phyloP scores from a whole-genome alignment of 2,888 invertebrate genomes.

The Sarcophaga variegata region DNA sequence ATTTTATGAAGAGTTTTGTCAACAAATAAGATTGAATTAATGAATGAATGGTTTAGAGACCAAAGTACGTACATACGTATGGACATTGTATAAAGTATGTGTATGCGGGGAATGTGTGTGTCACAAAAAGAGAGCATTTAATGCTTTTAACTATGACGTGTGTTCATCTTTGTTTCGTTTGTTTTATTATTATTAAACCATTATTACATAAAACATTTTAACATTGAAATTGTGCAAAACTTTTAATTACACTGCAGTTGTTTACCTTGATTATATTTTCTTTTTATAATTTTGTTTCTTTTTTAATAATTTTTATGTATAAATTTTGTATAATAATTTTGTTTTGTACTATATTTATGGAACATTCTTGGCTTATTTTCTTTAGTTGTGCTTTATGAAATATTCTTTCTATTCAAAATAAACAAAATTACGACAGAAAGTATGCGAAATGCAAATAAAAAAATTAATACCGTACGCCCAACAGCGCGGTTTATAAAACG shows the following conservation, averaged over 20 bases:
- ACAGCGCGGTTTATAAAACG: slow-evolving; percentile 7
- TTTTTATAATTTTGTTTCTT: background rate
- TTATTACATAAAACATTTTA: slow-evolving; percentile 62
- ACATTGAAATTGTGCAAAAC: slow-evolving; percentile 22
- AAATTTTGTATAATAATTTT: background rate
- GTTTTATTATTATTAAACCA: slow-evolving; percentile 9
- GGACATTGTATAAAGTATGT: too few species aligned
- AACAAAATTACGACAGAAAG: background rate
- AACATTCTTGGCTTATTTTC: background rate
- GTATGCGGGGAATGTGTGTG: background rate
- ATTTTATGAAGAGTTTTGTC: background rate
- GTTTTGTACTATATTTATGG: slow-evolving; percentile 18
- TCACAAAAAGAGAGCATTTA: background rate
- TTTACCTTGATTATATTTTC: slow-evolving; percentile 31
- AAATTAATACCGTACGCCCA: background rate
- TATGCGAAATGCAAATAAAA: background rate
- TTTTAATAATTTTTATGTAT: slow-evolving; percentile 10
- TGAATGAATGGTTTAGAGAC: slow-evolving; percentile 40
- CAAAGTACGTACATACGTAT: background rate
- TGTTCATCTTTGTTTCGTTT: background rate
- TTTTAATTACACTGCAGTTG: background rate
- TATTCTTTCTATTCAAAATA: slow-evolving; percentile 17
- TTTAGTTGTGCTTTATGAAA: slow-evolving; percentile 38
- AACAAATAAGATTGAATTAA: background rate
- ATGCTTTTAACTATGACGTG: slow-evolving; percentile 35